A percentile compares a stretch with the other conserved stretches of the same genome.
Conservation (phyloP, 1,140 invertebrate species). For the Drosophila yakuba region DNA sequence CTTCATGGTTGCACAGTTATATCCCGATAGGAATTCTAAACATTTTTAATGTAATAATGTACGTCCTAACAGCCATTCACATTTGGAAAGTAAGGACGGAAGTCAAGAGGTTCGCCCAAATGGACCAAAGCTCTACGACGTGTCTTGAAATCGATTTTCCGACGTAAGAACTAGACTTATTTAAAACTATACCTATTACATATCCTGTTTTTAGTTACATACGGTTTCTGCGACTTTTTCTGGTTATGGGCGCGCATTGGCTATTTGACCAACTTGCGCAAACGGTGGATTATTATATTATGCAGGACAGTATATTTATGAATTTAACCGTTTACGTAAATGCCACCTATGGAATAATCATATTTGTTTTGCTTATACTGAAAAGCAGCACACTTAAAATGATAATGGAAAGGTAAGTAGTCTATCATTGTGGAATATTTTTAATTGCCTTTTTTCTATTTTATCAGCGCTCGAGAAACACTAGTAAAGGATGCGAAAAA, state of each 20-base stretch:
- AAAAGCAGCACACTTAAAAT: constrained; percentile 3
- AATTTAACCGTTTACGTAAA: too few relatives aligned
- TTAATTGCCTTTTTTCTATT: too few relatives aligned
- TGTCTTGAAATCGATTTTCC: not conserved
- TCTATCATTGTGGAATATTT: too few relatives aligned
- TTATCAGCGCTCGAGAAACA: too few relatives aligned
- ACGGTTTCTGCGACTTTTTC: not conserved
- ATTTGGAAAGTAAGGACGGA: not conserved
- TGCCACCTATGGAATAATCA: not conserved
- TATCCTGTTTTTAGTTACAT: not conserved
- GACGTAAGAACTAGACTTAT: not conserved
- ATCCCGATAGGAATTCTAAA: not conserved
- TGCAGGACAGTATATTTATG: not conserved
- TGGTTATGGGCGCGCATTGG: not conserved
- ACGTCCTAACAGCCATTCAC: not conserved
- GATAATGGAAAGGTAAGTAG: too few relatives aligned
- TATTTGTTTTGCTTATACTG: not conserved
- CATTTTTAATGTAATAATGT: not conserved
- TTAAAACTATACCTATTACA: too few relatives aligned
- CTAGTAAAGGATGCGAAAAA: too few relatives aligned
- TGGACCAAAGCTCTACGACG: too few relatives aligned
- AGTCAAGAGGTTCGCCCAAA: not conserved
- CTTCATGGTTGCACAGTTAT: not conserved
- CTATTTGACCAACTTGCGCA: too few relatives aligned
- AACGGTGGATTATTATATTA: not conserved